A percentile compares a stretch with the other conserved stretches of the same genome.
Evolutionary conservation across 2,888 invertebrate species (phyloP).

Genomic region (Cerastoderma edule): DNA sequence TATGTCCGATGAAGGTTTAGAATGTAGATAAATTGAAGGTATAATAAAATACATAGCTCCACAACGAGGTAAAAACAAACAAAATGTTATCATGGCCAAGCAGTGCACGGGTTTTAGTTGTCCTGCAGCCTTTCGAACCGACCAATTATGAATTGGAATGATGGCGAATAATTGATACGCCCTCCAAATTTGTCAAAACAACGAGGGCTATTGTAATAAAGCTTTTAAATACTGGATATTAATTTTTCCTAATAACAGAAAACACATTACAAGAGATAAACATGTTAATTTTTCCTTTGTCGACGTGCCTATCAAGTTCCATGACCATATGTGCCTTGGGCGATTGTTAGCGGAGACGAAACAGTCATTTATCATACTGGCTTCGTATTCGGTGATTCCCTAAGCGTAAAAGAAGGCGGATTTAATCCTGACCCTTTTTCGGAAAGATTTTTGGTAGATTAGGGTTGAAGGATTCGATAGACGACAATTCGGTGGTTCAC

Average conservation of each 20-base stretch:
- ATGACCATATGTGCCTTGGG: constrained; percentile 54
- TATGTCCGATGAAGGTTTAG: too few relatives aligned
- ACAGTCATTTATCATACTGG: constrained; percentile 51
- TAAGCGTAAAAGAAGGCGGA: constrained; percentile 40
- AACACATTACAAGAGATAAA: constrained; percentile 52
- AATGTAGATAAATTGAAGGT: too few relatives aligned
- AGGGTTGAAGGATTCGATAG: too few relatives aligned
- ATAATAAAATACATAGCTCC: too few relatives aligned
- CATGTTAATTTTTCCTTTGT: constrained; percentile 61
- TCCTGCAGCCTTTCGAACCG: neutral
- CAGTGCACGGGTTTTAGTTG: neutral
- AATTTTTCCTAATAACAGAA: constrained; percentile 48
- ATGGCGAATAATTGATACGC: constrained; percentile 41
- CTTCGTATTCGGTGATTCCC: constrained; percentile 41
- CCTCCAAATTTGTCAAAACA: constrained; percentile 51
- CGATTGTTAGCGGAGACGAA: constrained; percentile 23
- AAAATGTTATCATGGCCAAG: too few relatives aligned
- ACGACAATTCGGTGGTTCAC: too few relatives aligned
- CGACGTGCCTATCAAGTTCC: constrained; percentile 45
- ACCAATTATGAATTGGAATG: constrained; percentile 18
- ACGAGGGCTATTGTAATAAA: constrained; percentile 43
- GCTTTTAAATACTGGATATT: constrained; percentile 55
- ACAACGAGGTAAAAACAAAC: too few relatives aligned
- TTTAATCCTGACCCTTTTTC: too few relatives aligned
- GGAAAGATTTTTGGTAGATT: too few relatives aligned